Conservation (phyloP, 2,797 vertebrate species). For the Nasua narica region DNA sequence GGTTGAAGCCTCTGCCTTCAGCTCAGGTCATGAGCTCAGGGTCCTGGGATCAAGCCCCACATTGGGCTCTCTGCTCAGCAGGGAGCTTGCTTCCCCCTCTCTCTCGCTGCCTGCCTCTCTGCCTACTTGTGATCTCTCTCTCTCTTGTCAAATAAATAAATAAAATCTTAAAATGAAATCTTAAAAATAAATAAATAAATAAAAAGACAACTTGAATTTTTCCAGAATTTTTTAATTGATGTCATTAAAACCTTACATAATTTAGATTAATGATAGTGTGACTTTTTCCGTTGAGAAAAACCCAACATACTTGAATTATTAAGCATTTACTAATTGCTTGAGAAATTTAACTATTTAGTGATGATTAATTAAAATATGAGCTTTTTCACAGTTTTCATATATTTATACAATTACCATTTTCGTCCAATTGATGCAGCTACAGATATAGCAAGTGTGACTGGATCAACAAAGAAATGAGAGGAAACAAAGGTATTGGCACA, state of each 20-base stretch:
- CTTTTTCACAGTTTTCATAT: background rate
- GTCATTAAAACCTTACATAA: background rate
- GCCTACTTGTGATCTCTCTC: too few relatives aligned
- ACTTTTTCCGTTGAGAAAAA: background rate
- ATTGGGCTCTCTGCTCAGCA: too few relatives aligned
- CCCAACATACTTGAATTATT: background rate
- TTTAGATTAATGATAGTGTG: background rate
- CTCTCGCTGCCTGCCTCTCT: too few relatives aligned
- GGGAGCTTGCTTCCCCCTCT: too few relatives aligned
- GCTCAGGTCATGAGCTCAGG: too few relatives aligned
- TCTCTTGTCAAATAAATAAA: too few relatives aligned
- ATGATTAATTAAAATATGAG: background rate
- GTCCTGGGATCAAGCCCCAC: too few relatives aligned
- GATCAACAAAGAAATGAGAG: background rate
- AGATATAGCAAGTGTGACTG: background rate
- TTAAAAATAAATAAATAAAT: too few relatives aligned
- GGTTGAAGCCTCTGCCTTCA: too few relatives aligned
- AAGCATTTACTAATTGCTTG: background rate
- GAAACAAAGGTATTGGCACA: background rate
- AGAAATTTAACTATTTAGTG: background rate
- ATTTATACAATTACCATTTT: background rate
- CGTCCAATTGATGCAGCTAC: background rate
- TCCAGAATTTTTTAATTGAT: background rate
- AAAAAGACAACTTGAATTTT: too few relatives aligned
- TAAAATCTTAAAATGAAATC: too few relatives aligned